Evolutionary conservation across 2,113 vertebrate species (phyloP), one percentile per base, ranked within the genome.

Genomic region (Gobiocypris rarus): DNA sequence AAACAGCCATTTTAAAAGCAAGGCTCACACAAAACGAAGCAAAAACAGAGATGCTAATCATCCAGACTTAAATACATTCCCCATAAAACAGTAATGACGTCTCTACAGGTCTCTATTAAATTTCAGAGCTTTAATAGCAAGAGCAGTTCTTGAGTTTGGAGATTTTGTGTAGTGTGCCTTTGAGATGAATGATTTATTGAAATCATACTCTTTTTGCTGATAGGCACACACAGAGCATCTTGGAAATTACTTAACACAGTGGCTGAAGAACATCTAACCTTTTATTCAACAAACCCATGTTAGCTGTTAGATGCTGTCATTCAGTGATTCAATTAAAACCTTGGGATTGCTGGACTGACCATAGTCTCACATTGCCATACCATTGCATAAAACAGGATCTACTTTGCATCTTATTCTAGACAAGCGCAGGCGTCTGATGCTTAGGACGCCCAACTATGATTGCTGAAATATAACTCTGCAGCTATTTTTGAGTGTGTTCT

Each of bases 171-270:
- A 71, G 69, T 45, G 22, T 24, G 24, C 4, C 26, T 75, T 54
- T 54, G 48, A 75, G 73, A 75, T 74, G 43, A 74, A 74, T 48
- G 43, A 52, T 31, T 71, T 5, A 13, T 43, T 71, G 38, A 71
- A 43, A 70, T 41, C 19, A 43, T n/a, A 24, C 9, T 26, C 41
- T 15, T 13, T 41, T 69, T 69, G 26, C 13, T 71, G 69, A 71
- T 45, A 43, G n/a, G 38, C 38, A 71, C 38, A 0, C 5, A n/a
- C n/a, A n/a, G n/a, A n/a, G n/a, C n/a, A 69, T 4, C 67, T 43
- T 19, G 4, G 41, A 43, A 71, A 71, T 38, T 9, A 2, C 22
- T 69, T 71, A 45, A 71, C 38, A 45, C 1, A 24, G 41, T n/a
- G 69, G 31, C 3, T n/a, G 26, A 65, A 65, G 26, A 31, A 65